Base-by-base conservation (phyloP, 2,797 vertebrate genomes). In the Podargus strigoides region DNA sequence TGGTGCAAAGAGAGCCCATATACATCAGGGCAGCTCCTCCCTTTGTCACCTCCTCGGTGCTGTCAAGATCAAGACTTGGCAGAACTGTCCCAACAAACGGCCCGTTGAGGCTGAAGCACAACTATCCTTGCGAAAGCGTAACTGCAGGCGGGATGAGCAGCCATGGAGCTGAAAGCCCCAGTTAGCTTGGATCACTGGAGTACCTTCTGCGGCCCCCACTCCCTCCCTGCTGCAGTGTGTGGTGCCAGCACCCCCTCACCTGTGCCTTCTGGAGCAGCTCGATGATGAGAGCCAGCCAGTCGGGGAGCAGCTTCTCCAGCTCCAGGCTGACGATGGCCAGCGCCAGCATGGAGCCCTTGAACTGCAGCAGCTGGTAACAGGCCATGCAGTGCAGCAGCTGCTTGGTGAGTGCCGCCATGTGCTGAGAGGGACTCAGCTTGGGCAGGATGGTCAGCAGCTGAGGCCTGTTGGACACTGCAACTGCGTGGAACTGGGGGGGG, bases 211-310 rank as follows among this genome's bases (percentile, higher is more conserved):
- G 1, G 4, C 10, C 37, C 46, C 22, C 0, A 0, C 5, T 4
- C 75, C 89, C 34, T 20, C 47, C 67, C 42, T 0, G 0, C 49
- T 2, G 14, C 0, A 0, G 2, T 0, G 3, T 0, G 12, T 1
- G 0, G 50, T 5, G 36, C n/a, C 55, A 3, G 59, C 59, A 5
- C 28, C 42, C 76, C 42, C 95, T 94, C 91, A 98, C 98, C 98
- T 98, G 97, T 96, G 97, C 98, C 96, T 98, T 99, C 94, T 98
- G 98, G 92, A 99, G 98, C 98, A 99, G 98, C 96, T 99, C 98
- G 77, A 99, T 98, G 97, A 99, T 98, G 93, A 99, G 98, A 96
- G 98, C 97, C 83, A 99, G 98, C 99, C 99, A 99, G 97, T 99
- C 99, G 74, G 99, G 99, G 96, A 98, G 98, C 91, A 99, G 98